Evolutionary conservation across 2,888 invertebrate species (phyloP), one percentile per base, ranked within the genome.

Genomic region (Sarcophaga rosellei): DNA sequence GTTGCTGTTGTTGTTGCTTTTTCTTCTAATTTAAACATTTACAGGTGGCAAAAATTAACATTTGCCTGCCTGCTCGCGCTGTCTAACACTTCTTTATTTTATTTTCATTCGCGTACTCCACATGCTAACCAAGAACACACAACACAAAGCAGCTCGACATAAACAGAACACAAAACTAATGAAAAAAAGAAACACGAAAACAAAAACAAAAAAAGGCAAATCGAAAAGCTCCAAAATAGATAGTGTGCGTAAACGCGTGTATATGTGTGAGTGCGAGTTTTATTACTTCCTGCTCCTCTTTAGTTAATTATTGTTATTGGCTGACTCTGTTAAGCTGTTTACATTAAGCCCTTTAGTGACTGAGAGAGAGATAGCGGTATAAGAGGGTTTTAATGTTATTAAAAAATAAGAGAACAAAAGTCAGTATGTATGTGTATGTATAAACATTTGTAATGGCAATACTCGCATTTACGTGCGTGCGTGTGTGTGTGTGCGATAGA

Each of bases 41-140:
- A 86, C 86, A 86, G 86, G 86, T 86, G 86, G 86, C 81, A 84
- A 86, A 35, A 86, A 86, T 79, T 66, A 81, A 75, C 59, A 84
- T 75, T 84, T 75, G 20, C 63, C 68, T 62, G 73, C 44, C 75
- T 35, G 70, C 47, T 61, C 44, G 66, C 76, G 62, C n/a, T 77
- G 47, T 81, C 78, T 75, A 84, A 85, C 57, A 69, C 53, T 81
- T 21, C n/a, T 23, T 61, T 45, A 20, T 62, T 75, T 82, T 82
- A 76, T 75, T 80, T 35, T 35, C 10, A 35, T 10, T 35, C 35
- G 57, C 21, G 62, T 57, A 77, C 72, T 80, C 57, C 63, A 65
- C 45, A 59, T 21, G 15, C 69, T 63, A 74, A 65, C 62, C 65
- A 75, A 78, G 23, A 79, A 79, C 63, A 63, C 70, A 47, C 57